Evolutionary conservation across 2,888 invertebrate species (phyloP), one percentile per base, ranked within the genome.

Genomic region (Euspilapteryx auroguttella): DNA sequence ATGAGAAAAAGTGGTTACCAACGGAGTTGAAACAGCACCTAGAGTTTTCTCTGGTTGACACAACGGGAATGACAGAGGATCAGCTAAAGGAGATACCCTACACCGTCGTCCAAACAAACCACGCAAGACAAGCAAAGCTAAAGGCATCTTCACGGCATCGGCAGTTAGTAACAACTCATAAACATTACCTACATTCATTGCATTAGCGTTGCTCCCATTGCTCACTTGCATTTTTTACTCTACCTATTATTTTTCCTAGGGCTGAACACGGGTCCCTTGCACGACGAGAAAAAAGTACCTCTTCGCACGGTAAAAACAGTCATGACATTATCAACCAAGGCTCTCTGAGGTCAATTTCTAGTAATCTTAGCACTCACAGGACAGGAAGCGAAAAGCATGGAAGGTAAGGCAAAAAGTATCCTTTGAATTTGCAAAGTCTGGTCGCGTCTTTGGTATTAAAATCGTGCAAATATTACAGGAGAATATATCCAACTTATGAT

Each of bases 81-180:
- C 91, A 92, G 51, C 78, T 92, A 14, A 82, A 88, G 35, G 91
- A 92, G 64, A 92, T 93, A 47, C 90, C 91, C 2, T 93, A 93
- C 56, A 91, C 90, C 1, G 89, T 91, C 25, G 90, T 92, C 10
- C 89, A 91, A 61, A 86, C 87, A 34, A 76, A 65, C 51, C 79
- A 81, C 42, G 79, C 81, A 15, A 78, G 82, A 28, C 81, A 82
- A 37, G 68, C 81, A 20, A 82, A 82, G 43, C 59, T 81, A 11
- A 51, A 63, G 14, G 66, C 69, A 3, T 58, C 75, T 12, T 65
- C 75, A 7, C 66, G 68, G 47, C 69, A 73, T 36, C 56, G 47
- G 31, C 68, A 62, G 75, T 75, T 44, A 47, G 64, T 41, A 30
- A 20, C 5, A 20, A 23, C 5, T 10, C 5, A 23, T 23, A n/a